phyloP scores from a whole-genome alignment of 2,797 vertebrate species.

The Gallinago stenura region DNA sequence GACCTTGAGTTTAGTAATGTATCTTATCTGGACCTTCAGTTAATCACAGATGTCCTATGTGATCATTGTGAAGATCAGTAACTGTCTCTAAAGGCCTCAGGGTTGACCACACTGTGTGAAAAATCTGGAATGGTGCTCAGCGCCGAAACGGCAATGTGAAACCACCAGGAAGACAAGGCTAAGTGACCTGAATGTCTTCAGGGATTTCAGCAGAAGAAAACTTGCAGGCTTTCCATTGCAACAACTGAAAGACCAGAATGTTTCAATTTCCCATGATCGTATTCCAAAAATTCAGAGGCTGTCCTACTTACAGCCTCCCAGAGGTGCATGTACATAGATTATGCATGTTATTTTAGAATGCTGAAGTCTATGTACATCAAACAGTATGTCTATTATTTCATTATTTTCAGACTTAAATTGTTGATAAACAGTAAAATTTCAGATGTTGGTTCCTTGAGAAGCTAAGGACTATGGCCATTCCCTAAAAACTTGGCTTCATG shows the following conservation, averaged over 20 bases:
- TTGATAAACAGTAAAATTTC: neutral
- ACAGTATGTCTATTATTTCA: neutral
- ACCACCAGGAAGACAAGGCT: neutral
- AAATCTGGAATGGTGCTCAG: neutral
- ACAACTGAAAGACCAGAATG: neutral
- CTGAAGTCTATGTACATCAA: fast-evolving
- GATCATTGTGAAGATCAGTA: neutral
- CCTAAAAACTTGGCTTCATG: neutral
- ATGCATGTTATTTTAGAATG: neutral
- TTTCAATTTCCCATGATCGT: neutral
- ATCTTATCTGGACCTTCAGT: neutral
- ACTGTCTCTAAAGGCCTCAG: neutral
- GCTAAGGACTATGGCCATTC: neutral
- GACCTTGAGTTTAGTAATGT: neutral
- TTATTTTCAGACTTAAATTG: neutral
- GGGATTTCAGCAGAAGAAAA: neutral
- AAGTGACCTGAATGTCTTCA: neutral
- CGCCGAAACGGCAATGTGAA: neutral
- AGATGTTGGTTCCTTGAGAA: neutral
- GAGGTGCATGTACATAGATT: neutral
- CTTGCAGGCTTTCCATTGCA: neutral
- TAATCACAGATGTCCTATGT: neutral
- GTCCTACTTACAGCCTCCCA: neutral
- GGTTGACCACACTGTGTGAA: neutral
- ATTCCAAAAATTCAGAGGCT: neutral